phyloP scores from a whole-genome alignment of 2,797 vertebrate species.

The Coccyzus lansbergi region DNA sequence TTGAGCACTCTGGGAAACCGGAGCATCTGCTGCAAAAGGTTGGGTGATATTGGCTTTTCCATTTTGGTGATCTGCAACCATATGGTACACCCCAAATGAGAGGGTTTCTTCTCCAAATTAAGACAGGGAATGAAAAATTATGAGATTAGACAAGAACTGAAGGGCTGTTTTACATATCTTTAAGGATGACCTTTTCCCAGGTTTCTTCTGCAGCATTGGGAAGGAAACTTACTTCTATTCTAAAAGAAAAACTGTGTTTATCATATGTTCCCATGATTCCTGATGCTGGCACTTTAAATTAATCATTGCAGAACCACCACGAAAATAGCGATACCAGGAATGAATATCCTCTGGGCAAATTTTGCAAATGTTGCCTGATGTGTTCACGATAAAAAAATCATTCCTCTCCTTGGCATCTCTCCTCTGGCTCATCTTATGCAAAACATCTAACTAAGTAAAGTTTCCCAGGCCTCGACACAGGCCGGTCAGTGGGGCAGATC shows the following conservation, averaged over 20 bases:
- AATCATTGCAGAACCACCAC: conserved; percentile 26
- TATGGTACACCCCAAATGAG: not conserved
- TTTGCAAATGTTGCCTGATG: conserved; percentile 11
- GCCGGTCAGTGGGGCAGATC: not conserved
- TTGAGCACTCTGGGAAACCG: not conserved
- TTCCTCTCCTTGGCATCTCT: conserved; percentile 4
- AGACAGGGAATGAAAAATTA: not conserved
- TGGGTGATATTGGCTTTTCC: not conserved
- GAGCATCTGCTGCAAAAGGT: conserved; percentile 32
- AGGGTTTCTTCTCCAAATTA: conserved; percentile 35
- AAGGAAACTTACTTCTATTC: conserved; percentile 52
- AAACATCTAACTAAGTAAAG: not conserved
- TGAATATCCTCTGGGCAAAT: conserved; percentile 47
- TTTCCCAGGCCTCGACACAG: not conserved
- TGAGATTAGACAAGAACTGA: not conserved
- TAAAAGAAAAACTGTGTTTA: conserved; percentile 24
- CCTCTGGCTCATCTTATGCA: not conserved
- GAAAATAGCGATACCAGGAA: not conserved
- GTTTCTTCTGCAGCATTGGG: accelerated
- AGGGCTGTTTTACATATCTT: not conserved
- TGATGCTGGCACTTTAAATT: conserved; percentile 45
- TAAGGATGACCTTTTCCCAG: conserved; percentile 44
- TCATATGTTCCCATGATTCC: conserved; percentile 43
- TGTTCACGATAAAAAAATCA: not conserved
- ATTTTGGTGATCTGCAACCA: conserved; percentile 26